Base-by-base conservation (phyloP, 2,113 vertebrate genomes). In the Barnardius zonarius region DNA sequence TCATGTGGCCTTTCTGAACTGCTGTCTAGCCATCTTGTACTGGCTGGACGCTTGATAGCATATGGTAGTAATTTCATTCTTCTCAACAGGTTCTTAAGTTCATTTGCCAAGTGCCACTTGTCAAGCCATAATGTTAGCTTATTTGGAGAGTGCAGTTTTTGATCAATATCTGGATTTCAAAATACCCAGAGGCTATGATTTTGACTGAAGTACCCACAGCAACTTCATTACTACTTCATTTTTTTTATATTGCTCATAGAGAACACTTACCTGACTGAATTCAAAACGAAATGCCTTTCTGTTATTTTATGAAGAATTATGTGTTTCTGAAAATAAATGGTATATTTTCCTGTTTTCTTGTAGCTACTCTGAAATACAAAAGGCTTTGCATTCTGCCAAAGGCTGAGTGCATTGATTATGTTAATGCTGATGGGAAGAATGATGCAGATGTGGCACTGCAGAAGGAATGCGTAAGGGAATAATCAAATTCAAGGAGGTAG, bases 331-430 rank as follows among this genome's bases (percentile, higher is more conserved):
- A 93, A 95, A 77, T 83, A n/a, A 88, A 77, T 70, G 14, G 4
- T 54, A 10, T 49, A 9, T 49, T 93, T 86, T 90, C 66, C 35
- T 92, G 41, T 68, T 90, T 81, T 74, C 76, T 91, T 91, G n/a
- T 69, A 95, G 48, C 43, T 80, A 41, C 37, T 94, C n/a, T 91
- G 80, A 91, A 78, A 62, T 86, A 74, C 2, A 10, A 96, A 69
- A n/a, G 25, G 6, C 8, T 93, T 83, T 51, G 83, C 41, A 27
- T 93, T 93, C 79, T 97, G 92, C 94, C 88, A 95, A 77, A 68
- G 54, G 15, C 72, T 89, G 64, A 93, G 82, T 77, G 59, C 54
- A 86, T 77, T 83, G 67, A 83, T 92, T 95, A 74, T 70, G n/a
- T 49, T 93, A 88, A 93, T 88, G 43, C 22, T 62, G 54, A 57